Percentiles rank a stretch among this genome's conserved stretches.
Evolutionary conservation across 1,140 invertebrate genomes (phyloP).

Genomic region (Antheraea mylitta): DNA sequence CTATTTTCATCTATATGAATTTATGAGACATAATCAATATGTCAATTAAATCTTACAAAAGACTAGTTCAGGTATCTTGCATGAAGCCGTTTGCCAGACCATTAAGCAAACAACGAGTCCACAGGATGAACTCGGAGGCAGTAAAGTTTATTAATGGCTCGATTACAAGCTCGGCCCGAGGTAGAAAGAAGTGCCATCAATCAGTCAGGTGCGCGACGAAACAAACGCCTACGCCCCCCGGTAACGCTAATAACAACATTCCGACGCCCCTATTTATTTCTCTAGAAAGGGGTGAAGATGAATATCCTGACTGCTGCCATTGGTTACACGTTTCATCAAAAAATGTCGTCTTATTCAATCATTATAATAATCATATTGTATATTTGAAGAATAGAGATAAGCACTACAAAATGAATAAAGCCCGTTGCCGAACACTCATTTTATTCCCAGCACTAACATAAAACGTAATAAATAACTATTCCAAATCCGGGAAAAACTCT

Average conservation of each 20-base stretch:
- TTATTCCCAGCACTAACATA: no score
- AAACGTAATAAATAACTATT: no score
- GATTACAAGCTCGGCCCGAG: slow-evolving; percentile 77
- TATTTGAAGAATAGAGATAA: no score
- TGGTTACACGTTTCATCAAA: background rate
- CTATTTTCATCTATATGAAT: background rate
- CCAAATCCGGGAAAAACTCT: no score
- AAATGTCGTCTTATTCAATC: background rate
- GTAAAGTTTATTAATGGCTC: slow-evolving; percentile 78
- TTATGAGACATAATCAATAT: slow-evolving; percentile 38
- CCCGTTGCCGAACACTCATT: no score
- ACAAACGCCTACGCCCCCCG: slow-evolving; percentile 56
- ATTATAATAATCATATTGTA: background rate
- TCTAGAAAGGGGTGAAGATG: slow-evolving; percentile 71
- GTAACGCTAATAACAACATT: slow-evolving; percentile 78
- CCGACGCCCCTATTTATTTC: slow-evolving; percentile 71
- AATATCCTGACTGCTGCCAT: slow-evolving; percentile 44
- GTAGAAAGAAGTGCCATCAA: slow-evolving; percentile 78
- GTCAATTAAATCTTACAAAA: slow-evolving; percentile 52
- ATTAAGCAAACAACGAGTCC: slow-evolving; percentile 74
- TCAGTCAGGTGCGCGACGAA: slow-evolving; percentile 75
- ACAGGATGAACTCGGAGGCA: slow-evolving; percentile 72
- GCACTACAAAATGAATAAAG: no score
- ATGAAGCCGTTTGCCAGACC: slow-evolving; percentile 59
- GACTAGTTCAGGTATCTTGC: slow-evolving; percentile 50